Evolutionary conservation across 2,888 invertebrate species (phyloP).

Genomic region (Pseudococcus viburni): DNA sequence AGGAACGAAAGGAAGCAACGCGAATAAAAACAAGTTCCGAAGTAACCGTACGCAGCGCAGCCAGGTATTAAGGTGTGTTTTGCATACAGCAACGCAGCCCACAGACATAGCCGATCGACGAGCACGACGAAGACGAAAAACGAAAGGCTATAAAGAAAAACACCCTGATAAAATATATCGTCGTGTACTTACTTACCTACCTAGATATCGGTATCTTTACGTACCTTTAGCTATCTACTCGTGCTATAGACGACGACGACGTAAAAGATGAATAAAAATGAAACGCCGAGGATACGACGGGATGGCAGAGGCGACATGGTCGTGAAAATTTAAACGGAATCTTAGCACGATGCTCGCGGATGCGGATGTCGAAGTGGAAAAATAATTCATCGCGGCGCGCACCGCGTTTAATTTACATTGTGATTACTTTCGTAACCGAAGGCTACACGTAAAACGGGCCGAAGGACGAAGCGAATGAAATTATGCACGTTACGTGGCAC

Average conservation of each 20-base stretch:
- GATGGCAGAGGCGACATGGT: not conserved
- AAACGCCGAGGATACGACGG: not conserved
- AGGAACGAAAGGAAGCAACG: not conserved
- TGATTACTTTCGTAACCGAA: conserved; percentile 31
- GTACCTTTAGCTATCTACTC: not conserved
- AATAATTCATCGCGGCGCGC: not conserved
- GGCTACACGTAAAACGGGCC: not conserved
- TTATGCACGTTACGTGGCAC: not conserved
- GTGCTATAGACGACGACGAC: not conserved
- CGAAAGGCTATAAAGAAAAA: not conserved
- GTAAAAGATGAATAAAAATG: not conserved
- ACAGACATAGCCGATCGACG: not conserved
- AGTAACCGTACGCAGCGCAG: not conserved
- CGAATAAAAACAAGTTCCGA: not conserved
- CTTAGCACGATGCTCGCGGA: not conserved
- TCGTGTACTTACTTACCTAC: not conserved
- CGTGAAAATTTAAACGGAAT: not conserved
- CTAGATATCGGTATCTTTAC: not conserved
- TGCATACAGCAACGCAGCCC: not conserved
- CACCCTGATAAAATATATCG: not conserved
- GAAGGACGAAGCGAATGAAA: not conserved
- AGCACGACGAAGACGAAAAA: not conserved
- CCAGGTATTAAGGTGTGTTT: not conserved
- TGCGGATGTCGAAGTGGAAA: not conserved
- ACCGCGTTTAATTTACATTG: not conserved